Base-by-base conservation (phyloP, 2,888 invertebrate genomes). In the Dolomedes plantarius region DNA sequence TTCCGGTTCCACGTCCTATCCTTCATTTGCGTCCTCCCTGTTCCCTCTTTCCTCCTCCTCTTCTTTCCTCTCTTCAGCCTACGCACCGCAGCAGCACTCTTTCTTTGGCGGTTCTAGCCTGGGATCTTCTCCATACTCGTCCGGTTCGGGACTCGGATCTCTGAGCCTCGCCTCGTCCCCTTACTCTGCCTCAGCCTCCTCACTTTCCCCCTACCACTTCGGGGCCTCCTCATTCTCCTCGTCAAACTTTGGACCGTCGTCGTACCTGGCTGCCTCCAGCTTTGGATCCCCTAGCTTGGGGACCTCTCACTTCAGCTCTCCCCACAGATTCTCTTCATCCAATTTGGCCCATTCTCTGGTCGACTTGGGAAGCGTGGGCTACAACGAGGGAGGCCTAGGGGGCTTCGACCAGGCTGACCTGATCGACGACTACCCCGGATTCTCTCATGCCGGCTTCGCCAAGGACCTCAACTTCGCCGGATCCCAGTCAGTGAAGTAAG, bases 391-490 rank as follows among this genome's bases (percentile, higher is more conserved):
- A 72, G 36, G 23, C 1, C 39, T 81, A 16, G 81, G 83, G 29
- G 72, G 77, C 19, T 46, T 65, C 5, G 76, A 83, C 46, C 82
- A 76, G 0, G 71, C 72, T 3, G 83, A 85, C 19, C 77, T 85
- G 19, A 36, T 85, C 9, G 83, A 85, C 29, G 83, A 77, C 19
- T 85, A 77, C 36, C 83, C 83, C 5, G 83, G 83, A 6, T 85
- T 85, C 27, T 73, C 83, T 0, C 76, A 67, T 28, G 73, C 72
- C 0, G 77, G 76, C 11, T 85, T 85, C 27, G 83, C 27, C 1
- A 83, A 85, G 56, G 83, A 85, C 56, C 19, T 85, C 11, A 85
- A 85, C 39, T 77, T 77, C 28, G 83, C 83, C 31, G 83, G 73
- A 39, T 77, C 83, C 1, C 83, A 85, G n/a, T 1, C 72, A 1